Conservation (phyloP, 2,113 vertebrate genomes). For the Tachycineta bicolor region DNA sequence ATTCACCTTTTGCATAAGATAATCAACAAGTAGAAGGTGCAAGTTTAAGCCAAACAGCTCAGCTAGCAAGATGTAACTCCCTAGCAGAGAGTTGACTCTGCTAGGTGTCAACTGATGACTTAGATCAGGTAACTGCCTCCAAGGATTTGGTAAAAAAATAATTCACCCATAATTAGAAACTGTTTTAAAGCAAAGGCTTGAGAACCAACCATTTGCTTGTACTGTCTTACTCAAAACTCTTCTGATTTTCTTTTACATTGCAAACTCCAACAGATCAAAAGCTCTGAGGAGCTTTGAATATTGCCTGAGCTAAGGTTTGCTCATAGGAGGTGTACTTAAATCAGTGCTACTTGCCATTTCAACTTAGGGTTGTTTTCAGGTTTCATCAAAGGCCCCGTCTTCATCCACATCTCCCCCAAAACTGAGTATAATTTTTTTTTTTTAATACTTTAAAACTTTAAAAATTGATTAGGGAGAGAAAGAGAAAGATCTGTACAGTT, state of each 20-base stretch:
- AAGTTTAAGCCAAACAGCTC: neutral
- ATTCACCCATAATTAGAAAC: neutral
- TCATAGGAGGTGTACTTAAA: neutral
- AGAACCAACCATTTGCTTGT: neutral
- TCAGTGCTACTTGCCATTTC: neutral
- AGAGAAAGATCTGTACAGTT: neutral
- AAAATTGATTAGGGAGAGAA: neutral
- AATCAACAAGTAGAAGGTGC: neutral
- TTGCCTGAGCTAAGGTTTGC: neutral
- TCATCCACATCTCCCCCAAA: neutral
- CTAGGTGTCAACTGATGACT: neutral
- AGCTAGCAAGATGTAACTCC: neutral
- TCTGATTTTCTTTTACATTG: neutral
- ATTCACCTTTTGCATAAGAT: neutral
- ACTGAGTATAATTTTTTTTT: neutral
- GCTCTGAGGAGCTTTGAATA: neutral
- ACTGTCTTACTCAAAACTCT: neutral
- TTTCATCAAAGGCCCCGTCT: neutral
- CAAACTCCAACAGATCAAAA: slow-evolving; percentile 13
- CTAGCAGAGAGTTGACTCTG: neutral
- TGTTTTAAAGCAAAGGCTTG: neutral
- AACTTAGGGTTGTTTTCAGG: neutral
- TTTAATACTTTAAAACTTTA: neutral
- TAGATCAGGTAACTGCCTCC: neutral
- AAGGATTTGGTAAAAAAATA: neutral